Conservation (phyloP, 2,797 vertebrate genomes). For the Lophotriccus pileatus region DNA sequence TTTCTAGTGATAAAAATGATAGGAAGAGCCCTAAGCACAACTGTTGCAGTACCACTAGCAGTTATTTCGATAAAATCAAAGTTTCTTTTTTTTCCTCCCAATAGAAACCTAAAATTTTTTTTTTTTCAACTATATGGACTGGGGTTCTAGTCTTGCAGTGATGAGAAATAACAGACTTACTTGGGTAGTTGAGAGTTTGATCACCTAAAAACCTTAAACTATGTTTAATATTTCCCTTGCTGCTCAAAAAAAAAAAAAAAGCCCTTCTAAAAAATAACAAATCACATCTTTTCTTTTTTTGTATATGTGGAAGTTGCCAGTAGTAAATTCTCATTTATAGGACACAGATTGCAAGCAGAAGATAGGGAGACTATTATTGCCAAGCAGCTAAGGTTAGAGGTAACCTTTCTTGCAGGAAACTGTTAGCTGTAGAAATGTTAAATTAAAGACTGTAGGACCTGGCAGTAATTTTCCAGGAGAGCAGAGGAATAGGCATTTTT, state of each 20-base stretch:
- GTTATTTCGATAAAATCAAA: neutral
- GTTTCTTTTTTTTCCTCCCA: rapidly evolving
- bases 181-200: neutral
- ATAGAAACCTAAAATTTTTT: neutral
- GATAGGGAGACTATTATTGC: neutral
- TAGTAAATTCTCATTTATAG: neutral
- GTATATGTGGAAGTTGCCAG: neutral
- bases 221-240: neutral
- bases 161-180: neutral
- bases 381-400: neutral
- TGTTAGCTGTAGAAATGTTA: neutral
- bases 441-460: neutral
- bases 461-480: neutral
- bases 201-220: neutral
- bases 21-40: neutral
- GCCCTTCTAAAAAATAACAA: neutral
- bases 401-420: neutral
- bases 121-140: neutral
- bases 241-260: neutral
- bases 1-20: neutral
- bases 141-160: neutral
- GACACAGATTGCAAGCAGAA: neutral
- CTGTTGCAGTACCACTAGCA: neutral
- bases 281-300: neutral
- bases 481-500: neutral